Conservation (phyloP, 2,888 invertebrate genomes). For the Acleris literana region DNA sequence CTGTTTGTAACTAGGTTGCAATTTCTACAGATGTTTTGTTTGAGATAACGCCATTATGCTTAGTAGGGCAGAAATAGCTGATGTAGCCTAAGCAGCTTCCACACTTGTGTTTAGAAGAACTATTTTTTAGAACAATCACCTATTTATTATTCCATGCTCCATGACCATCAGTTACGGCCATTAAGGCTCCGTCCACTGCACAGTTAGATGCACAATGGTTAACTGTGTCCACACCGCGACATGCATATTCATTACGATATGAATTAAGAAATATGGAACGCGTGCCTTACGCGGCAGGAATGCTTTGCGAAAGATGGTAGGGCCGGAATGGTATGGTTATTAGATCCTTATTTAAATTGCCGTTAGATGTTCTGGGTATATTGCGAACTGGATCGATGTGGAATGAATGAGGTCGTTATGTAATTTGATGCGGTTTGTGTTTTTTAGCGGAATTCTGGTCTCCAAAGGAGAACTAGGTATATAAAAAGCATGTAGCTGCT, state of each 20-base stretch:
- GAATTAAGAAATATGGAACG: constrained; percentile 20
- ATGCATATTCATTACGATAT: constrained; percentile 29
- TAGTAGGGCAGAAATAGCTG: too few species aligned
- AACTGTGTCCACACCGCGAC: constrained; percentile 22
- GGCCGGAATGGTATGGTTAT: constrained; percentile 2
- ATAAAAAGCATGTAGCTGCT: too few species aligned
- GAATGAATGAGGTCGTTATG: too few species aligned
- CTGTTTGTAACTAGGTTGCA: too few species aligned
- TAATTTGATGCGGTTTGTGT: too few species aligned
- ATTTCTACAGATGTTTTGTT: too few species aligned
- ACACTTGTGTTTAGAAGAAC: too few species aligned
- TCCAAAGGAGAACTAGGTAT: too few species aligned
- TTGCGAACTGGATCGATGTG: neutral
- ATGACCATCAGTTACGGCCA: neutral
- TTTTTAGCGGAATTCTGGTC: too few species aligned
- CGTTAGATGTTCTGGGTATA: constrained; percentile 5
- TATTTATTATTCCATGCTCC: constrained; percentile 18
- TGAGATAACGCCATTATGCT: too few species aligned
- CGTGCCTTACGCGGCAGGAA: constrained; percentile 8
- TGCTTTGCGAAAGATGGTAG: constrained; percentile 26
- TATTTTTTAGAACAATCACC: constrained; percentile 20
- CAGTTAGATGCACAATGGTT: constrained; percentile 28
- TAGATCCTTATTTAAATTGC: neutral
- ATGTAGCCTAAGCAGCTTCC: too few species aligned
- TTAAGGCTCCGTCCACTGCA: constrained; percentile 1